These are phyloP conservation scores for Erpetoichthys calabaricus DNA, from an alignment of 2,797 vertebrate species.

Conservation along the genomic window DNA sequence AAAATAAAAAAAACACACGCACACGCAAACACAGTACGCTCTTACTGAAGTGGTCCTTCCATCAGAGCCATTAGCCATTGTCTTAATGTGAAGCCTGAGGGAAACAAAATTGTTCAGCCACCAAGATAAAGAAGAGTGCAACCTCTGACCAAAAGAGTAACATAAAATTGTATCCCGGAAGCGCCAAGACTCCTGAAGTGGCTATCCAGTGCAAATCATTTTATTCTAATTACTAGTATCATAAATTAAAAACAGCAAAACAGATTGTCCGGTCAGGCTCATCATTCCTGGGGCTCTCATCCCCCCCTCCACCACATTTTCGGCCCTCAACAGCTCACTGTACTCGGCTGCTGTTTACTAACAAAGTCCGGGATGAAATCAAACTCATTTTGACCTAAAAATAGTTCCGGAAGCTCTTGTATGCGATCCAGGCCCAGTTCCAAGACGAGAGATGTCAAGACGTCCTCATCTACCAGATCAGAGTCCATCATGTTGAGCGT, in stretches of 20 bases:
- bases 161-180: neutral
- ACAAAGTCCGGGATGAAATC: slow-evolving; percentile 95
- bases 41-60: too few species aligned
- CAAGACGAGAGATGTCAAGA: slow-evolving; percentile 80
- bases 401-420: slow-evolving; percentile 90
- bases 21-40: too few species aligned
- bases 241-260: slow-evolving; percentile 13
- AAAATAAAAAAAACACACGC: too few species aligned
- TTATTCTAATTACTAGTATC: slow-evolving; percentile 18
- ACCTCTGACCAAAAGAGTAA: neutral
- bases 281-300: slow-evolving; percentile 20
- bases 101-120: too few species aligned
- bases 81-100: too few species aligned
- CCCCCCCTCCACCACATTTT: slow-evolving; percentile 15
- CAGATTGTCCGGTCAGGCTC: slow-evolving; percentile 27
- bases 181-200: slow-evolving; percentile 3
- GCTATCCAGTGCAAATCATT: slow-evolving; percentile 31
- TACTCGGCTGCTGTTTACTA: slow-evolving; percentile 83
- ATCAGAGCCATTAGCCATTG: too few species aligned
- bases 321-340: slow-evolving; percentile 74
- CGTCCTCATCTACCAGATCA: slow-evolving; percentile 90
- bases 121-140: too few species aligned
- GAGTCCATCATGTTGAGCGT: slow-evolving; percentile 77
- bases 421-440: slow-evolving; percentile 87
- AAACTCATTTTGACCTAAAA: slow-evolving; percentile 92